Percentiles rank a stretch among this genome's conserved stretches.
Evolutionary conservation across 37 sponge, comb jelly and placozoan genomes (phyloP).

Genomic region (Crambe crambe): DNA sequence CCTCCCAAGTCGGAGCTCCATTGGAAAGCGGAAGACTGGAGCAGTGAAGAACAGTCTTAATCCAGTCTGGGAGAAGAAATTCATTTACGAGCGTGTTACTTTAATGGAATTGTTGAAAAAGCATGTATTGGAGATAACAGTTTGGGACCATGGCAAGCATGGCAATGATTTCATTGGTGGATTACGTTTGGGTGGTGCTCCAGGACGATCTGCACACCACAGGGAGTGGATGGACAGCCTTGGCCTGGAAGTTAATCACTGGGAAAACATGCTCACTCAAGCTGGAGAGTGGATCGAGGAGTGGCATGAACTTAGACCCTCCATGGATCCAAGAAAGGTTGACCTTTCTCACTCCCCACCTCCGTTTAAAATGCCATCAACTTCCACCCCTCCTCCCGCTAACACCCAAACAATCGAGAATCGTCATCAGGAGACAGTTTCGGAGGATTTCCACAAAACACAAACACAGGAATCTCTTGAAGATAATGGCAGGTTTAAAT

Average conservation of each 20-base stretch:
- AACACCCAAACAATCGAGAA: neutral
- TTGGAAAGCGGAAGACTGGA: conserved; percentile 58
- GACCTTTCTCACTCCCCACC: neutral
- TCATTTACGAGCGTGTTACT: conserved; percentile 43
- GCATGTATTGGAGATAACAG: conserved; percentile 48
- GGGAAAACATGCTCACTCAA: conserved; percentile 48
- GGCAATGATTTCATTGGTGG: conserved; percentile 61
- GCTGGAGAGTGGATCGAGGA: conserved; percentile 61
- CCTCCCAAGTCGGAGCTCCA: conserved; percentile 36
- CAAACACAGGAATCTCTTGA: neutral
- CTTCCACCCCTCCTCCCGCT: neutral
- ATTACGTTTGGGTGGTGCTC: conserved; percentile 51
- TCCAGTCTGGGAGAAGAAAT: conserved; percentile 60
- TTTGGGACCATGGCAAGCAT: conserved; percentile 53
- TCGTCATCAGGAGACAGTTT: neutral
- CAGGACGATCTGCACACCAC: conserved; percentile 19
- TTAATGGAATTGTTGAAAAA: conserved; percentile 44
- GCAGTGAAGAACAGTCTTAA: conserved; percentile 45
- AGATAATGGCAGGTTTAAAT: neutral
- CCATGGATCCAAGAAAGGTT: conserved; percentile 32
- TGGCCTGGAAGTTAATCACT: conserved; percentile 54
- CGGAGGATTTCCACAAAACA: no score
- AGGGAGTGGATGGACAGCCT: conserved; percentile 66
- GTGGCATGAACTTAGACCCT: conserved; percentile 53
- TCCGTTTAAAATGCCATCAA: neutral